Evolutionary conservation across 1,140 invertebrate species (phyloP).

Genomic region (Brachionus calyciflorus): DNA sequence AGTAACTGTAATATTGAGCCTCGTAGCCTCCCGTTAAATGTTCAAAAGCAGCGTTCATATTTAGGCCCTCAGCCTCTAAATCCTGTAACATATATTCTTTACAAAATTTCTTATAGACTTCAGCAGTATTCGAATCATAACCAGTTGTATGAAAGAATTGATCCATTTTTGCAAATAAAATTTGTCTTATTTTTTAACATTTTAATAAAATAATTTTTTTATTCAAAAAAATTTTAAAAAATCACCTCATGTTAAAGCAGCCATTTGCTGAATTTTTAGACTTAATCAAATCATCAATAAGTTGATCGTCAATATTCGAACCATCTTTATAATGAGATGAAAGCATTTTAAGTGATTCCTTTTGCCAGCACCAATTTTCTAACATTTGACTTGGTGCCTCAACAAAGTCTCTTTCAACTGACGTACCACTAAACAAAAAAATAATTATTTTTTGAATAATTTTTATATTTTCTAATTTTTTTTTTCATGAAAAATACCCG

Average conservation of each 20-base stretch:
- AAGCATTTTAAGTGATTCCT: conserved; percentile 62
- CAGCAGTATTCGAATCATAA: conserved; percentile 58
- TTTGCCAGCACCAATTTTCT: conserved; percentile 66
- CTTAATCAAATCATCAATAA: conserved; percentile 61
- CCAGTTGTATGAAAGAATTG: conserved; percentile 21
- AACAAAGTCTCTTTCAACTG: conserved; percentile 65
- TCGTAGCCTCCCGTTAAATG: conserved; percentile 65
- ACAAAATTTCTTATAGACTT: conserved; percentile 57
- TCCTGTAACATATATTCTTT: conserved; percentile 60
- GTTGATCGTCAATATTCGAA: conserved; percentile 60
- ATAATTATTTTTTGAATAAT: too few species aligned
- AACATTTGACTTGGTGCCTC: conserved; percentile 67
- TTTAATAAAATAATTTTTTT: too few species aligned
- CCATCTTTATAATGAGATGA: conserved; percentile 63
- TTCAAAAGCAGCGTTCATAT: conserved; percentile 64
- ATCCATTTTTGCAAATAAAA: conserved; percentile 39
- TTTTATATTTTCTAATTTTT: too few species aligned
- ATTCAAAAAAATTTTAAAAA: too few species aligned
- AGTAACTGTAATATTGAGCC: conserved; percentile 66
- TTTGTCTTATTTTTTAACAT: background rate
- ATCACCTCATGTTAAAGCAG: conserved; percentile 60
- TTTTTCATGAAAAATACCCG: conserved; percentile 55
- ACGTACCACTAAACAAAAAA: conserved; percentile 57
- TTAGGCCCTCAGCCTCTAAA: conserved; percentile 60
- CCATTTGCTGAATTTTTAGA: conserved; percentile 64